A percentile compares a stretch with the other conserved stretches of the same genome.
Conservation (phyloP, 2,113 vertebrate genomes). For the Onychostoma macrolepis region DNA sequence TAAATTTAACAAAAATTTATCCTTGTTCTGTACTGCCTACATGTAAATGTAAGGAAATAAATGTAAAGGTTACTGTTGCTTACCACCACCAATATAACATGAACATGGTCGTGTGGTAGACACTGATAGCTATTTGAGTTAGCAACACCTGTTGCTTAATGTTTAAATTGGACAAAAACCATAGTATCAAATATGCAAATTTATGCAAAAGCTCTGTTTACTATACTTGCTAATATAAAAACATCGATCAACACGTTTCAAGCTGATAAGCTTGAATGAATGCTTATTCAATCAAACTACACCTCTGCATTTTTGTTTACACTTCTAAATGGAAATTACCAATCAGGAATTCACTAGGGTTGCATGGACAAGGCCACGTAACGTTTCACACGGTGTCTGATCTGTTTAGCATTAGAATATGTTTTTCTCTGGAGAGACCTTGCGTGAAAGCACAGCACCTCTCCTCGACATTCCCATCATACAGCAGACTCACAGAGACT, state of each 20-base stretch:
- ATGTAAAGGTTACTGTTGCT: background rate
- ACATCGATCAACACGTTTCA: background rate
- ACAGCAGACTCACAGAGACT: background rate
- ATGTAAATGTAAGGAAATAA: background rate
- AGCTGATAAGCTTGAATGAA: background rate
- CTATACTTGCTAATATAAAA: background rate
- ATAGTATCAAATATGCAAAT: background rate
- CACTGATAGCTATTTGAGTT: background rate
- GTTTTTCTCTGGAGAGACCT: conserved; percentile 5
- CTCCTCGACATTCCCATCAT: conserved; percentile 16
- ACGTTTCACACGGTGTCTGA: background rate
- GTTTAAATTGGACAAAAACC: background rate
- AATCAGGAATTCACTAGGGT: background rate
- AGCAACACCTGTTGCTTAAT: background rate
- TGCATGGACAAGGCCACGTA: background rate
- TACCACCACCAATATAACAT: background rate
- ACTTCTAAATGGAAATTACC: background rate
- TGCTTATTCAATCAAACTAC: background rate
- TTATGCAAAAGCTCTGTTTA: background rate
- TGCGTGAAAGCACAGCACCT: conserved; percentile 1
- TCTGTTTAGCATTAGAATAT: background rate
- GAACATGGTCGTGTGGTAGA: background rate
- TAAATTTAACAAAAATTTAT: too few relatives aligned
- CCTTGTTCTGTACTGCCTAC: background rate
- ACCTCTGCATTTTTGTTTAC: background rate